Evolutionary conservation across 1,140 invertebrate species (phyloP).

Genomic region (Diorhabda sublineata): DNA sequence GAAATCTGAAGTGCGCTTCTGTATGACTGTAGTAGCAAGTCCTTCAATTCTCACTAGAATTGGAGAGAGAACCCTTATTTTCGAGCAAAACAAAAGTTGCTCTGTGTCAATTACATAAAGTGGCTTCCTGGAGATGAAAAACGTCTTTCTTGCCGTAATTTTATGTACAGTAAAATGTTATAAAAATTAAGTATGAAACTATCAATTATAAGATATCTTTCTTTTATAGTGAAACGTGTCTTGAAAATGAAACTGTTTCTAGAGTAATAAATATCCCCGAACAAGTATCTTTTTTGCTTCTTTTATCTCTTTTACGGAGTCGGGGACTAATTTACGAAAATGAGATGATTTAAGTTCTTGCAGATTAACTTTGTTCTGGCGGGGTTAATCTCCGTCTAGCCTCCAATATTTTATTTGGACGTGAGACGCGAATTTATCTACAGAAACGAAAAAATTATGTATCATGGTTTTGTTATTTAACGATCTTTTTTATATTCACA

Average conservation of each 20-base stretch:
- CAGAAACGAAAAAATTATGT: no score
- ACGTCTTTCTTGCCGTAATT: not conserved
- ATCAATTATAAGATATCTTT: conserved; percentile 1
- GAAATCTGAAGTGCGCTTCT: no score
- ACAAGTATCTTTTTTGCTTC: not conserved
- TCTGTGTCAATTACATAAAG: not conserved
- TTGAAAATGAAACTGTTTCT: not conserved
- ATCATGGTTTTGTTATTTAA: no score
- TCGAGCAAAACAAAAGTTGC: not conserved
- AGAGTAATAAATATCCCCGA: not conserved
- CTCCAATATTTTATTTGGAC: not conserved
- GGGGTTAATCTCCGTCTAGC: not conserved
- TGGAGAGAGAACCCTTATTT: no score
- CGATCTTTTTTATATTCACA: no score
- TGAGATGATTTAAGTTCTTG: not conserved
- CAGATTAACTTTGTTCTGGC: conserved; percentile 1
- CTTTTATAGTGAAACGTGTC: not conserved
- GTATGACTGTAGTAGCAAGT: no score
- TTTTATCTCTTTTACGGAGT: not conserved
- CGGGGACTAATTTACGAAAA: not conserved
- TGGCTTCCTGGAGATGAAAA: conserved; percentile 2
- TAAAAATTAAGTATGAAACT: not conserved
- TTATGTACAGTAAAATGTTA: not conserved
- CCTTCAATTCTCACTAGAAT: no score
- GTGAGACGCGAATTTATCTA: no score